Conservation (phyloP, 2,888 invertebrate genomes). For the Drosophila hamatofila region DNA sequence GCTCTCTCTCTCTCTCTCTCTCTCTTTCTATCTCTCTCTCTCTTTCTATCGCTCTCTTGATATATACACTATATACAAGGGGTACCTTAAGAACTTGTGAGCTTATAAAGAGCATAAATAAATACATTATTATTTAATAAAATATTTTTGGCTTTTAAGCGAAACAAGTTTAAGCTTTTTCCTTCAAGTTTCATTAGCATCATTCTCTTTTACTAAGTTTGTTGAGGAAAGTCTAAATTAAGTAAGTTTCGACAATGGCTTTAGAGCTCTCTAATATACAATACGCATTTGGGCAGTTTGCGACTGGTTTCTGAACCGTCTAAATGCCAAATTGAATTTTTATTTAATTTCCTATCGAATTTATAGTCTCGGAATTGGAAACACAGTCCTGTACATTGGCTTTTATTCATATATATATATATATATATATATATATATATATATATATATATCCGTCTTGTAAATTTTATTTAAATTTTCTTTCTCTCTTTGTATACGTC, state of each 20-base stretch:
- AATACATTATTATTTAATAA: slow-evolving; percentile 12
- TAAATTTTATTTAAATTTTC: not conserved
- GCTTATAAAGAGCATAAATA: slow-evolving; percentile 9
- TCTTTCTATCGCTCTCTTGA: not conserved
- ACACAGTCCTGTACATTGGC: no score
- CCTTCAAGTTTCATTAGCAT: not conserved
- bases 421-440: no score
- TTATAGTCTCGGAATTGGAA: no score
- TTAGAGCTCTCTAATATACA: no score
- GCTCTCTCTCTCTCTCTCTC: not conserved
- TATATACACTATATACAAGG: slow-evolving; percentile 1
- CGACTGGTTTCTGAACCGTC: not conserved
- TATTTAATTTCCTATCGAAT: no score
- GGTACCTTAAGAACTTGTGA: not conserved
- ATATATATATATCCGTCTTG: no score
- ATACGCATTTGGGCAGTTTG: not conserved
- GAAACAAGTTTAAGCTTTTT: not conserved
- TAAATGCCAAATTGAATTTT: no score
- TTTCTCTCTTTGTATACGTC: not conserved
- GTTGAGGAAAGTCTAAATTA: not conserved
- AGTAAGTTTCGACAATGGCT: no score
- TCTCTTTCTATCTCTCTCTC: no score
- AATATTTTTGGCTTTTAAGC: not conserved
- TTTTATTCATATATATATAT: no score
- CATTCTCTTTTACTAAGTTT: not conserved